Base-by-base conservation (phyloP, 1,140 invertebrate species). In the Lethrus apterus region DNA sequence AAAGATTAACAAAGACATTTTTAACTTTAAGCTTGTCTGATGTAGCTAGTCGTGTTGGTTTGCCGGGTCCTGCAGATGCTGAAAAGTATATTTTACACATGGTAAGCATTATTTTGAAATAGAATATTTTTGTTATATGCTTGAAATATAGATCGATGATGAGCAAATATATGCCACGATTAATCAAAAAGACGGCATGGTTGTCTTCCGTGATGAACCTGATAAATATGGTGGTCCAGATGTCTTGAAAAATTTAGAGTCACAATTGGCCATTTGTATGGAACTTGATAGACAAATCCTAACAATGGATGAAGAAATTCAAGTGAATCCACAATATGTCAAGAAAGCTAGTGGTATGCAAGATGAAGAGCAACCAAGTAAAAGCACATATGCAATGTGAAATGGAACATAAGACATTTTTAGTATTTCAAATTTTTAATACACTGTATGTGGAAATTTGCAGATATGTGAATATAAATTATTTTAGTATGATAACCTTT, bases 161-260 rank as follows among this genome's bases (percentile, higher is more conserved):
- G 87, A 89, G 40, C 91, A 97, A 74, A 97, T 98, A 54, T 96
- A 86, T 76, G 94, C 93, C 1, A 89, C 87, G 50, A 97, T 98
- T 41, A 96, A 97, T 73, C 91, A 97, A 70, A 93, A 93, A 69
- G 93, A 97, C 72, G 93, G 93, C 8, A 98, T 97, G 93, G 93
- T 98, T 10, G 75, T 92, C 17, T 98, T 98, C 65, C 82, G 91
- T 52, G 93, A 97, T 65, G 91, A 91, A 72, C 92, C 93, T 20
- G 92, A 97, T 66, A 94, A 93, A 65, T 95, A 92, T 64, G 87
- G 94, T 55, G 88, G 86, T 44, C 83, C 89, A 0, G 74, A 78
- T 48, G 93, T 94, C 74, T 75, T 97, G 51, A 79, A 83, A 50
- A 79, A 85, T 36, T 66, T 97, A 32, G 89, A 96, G 72, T 79